Base-by-base conservation (phyloP, 1,140 invertebrate species). In the Lordiphosa collinella region DNA sequence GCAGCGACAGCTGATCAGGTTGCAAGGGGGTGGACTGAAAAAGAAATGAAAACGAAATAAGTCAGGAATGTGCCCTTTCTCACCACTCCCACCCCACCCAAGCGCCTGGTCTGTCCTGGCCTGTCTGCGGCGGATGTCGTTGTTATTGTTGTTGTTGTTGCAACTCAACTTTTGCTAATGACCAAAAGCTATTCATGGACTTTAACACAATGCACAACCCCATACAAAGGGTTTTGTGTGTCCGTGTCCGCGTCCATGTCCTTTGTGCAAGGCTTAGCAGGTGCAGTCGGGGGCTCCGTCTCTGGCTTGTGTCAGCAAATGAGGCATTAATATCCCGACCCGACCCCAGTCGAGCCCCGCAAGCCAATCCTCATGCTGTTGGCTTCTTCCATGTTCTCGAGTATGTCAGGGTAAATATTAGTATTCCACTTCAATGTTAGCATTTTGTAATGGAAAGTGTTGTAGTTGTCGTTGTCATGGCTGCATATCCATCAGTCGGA, bases 361-460 rank as follows among this genome's bases (percentile, higher is more conserved):
- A 34, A 35, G 37, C 11, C 53, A 35, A 41, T 5, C 16, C 48
- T 36, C 36, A 25, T 34, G 18, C 22, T 40, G 44, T 41, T 41
- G 74, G 74, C 63, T 73, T 22, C 25, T 29, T 8, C 18, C 18
- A 59, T 67, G 73, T 78, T 78, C 53, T 78, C 63, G 74, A 79
- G 74, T 69, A 73, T 79, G 74, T 63, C 62, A 75, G 65, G 55
- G 64, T 71, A 84, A 84, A 84, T 84, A 84, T 84, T 84, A 78
- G 78, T 84, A 84, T 84, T 84, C 78, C 78, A 84, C 78, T 84
- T 84, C 72, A 73, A 72, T 55, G 78, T 67, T 57, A 84, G 76
- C 75, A 80, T 80, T 80, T 80, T 80, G 75, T 82, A 80, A 80
- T 80, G 75, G 75, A 80, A 80, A 80, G 75, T 82, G 76, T 80